phyloP scores from a whole-genome alignment of 2,797 vertebrate genomes.

The Spheniscus humboldti region DNA sequence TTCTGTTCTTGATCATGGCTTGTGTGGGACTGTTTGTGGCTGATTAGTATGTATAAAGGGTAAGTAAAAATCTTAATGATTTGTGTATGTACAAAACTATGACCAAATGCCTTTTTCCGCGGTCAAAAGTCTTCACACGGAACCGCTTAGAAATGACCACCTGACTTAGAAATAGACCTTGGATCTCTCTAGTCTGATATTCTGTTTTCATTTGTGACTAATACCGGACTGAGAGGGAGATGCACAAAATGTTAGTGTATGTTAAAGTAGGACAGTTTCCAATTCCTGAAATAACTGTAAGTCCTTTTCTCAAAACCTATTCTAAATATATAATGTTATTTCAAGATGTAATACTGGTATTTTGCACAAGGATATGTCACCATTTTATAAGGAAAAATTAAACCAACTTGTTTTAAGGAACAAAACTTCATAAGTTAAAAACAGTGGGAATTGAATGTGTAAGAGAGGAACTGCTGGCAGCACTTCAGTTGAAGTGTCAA shows the following conservation, averaged over 20 bases:
- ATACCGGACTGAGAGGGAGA: neutral
- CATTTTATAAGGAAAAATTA: neutral
- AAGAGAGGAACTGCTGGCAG: neutral
- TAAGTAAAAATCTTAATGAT: conserved; percentile 17
- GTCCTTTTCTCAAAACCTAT: neutral
- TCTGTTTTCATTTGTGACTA: neutral
- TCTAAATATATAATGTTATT: neutral
- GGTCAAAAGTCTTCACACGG: neutral
- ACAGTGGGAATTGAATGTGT: neutral
- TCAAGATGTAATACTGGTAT: neutral
- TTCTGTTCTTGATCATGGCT: conserved; percentile 35
- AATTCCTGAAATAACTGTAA: neutral
- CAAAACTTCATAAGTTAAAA: neutral
- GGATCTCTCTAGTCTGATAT: neutral
- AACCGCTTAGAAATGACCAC: neutral
- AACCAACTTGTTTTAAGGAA: neutral
- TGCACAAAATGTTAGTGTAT: neutral
- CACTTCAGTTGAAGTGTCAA: neutral
- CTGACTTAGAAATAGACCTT: neutral
- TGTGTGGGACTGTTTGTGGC: neutral
- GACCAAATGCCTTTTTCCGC: neutral
- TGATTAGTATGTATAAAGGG: conserved; percentile 10
- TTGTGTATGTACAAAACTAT: neutral
- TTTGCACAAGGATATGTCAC: neutral
- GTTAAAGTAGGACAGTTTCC: neutral